phyloP scores from a whole-genome alignment of 2,113 vertebrate species.

The Mugil cephalus region DNA sequence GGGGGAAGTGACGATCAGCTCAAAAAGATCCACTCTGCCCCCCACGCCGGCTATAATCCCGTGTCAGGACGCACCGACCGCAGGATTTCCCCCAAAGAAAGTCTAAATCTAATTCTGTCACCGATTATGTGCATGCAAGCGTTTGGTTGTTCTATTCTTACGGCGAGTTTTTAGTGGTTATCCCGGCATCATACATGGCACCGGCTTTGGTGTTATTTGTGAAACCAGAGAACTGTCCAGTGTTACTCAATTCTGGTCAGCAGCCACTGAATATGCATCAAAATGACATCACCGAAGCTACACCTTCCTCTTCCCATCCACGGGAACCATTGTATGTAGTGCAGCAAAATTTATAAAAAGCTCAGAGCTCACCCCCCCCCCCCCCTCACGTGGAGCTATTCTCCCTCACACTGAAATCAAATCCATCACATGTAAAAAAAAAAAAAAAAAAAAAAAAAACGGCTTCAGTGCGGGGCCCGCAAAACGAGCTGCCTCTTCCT shows the following conservation, averaged over 20 bases:
- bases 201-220: neutral
- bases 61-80: constrained; percentile 24
- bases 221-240: constrained; percentile 26
- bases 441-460: too few relatives aligned
- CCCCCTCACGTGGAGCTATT: neutral
- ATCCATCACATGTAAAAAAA: constrained; percentile 22
- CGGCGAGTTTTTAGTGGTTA: constrained; percentile 31
- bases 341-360: neutral
- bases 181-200: constrained; percentile 41
- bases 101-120: constrained; percentile 32
- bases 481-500: constrained; percentile 21
- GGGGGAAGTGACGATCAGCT: constrained; percentile 56
- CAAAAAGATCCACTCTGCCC: constrained; percentile 40
- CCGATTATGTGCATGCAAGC: neutral
- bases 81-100: constrained; percentile 53
- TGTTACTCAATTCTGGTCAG: constrained; percentile 42
- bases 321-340: neutral
- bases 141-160: constrained; percentile 31
- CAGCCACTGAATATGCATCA: constrained; percentile 12
- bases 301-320: constrained; percentile 17
- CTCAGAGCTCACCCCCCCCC: neutral
- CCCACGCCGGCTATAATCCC: constrained; percentile 3
- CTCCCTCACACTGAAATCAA: constrained; percentile 25
- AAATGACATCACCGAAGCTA: constrained; percentile 10
- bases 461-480: constrained; percentile 31